A percentile compares a stretch with the other conserved stretches of the same genome.
Evolutionary conservation across 2,113 vertebrate genomes (phyloP).

Genomic region (Rhea pennata): DNA sequence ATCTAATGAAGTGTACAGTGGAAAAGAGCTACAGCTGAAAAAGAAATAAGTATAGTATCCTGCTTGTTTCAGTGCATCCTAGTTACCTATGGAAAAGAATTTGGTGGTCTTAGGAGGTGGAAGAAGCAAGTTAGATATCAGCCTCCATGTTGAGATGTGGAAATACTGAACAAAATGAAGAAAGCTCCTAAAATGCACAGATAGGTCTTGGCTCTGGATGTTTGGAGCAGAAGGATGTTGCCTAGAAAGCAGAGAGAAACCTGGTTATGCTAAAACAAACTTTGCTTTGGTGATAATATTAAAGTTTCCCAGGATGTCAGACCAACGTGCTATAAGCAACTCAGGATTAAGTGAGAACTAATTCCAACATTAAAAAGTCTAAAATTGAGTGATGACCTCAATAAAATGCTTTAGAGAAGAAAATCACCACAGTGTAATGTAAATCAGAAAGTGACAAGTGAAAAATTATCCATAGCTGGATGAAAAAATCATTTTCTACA

Average conservation of each 20-base stretch:
- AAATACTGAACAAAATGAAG: not conserved
- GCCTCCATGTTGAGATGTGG: not conserved
- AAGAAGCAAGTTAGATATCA: not conserved
- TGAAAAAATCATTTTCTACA: not conserved
- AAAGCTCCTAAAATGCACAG: not conserved
- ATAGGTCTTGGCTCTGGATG: not conserved
- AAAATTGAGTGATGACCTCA: not conserved
- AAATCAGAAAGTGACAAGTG: not conserved
- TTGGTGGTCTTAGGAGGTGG: not conserved
- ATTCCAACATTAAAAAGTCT: not conserved
- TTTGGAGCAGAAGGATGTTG: not conserved
- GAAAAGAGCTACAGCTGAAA: not conserved
- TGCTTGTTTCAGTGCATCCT: not conserved
- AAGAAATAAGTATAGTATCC: not conserved
- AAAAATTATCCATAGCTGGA: not conserved
- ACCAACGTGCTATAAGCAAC: not conserved
- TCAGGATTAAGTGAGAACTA: not conserved
- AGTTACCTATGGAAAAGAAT: not conserved
- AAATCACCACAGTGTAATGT: not conserved
- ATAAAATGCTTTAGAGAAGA: not conserved
- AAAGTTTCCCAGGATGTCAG: not conserved
- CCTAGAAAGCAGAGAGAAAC: not conserved
- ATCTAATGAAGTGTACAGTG: not conserved
- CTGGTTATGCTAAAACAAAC: not conserved
- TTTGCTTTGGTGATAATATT: not conserved